These are phyloP conservation scores for Sepiola atlantica DNA, from an alignment of 2,888 invertebrate species.

Conservation along the genomic window DNA sequence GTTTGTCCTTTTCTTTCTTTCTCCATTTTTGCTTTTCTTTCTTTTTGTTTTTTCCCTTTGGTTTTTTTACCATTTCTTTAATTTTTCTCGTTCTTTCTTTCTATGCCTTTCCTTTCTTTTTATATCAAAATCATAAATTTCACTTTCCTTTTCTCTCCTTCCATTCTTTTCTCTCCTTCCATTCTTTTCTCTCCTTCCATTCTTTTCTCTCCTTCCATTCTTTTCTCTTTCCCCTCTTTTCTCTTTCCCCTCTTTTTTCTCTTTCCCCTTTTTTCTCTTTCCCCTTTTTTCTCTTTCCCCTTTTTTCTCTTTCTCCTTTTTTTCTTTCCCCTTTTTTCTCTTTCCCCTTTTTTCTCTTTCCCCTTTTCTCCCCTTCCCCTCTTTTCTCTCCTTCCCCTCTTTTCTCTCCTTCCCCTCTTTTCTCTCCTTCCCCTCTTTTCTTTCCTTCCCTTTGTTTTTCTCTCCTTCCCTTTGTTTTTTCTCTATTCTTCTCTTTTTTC, in stretches of 20 bases:
- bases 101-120: too few relatives aligned
- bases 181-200: neutral
- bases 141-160: neutral
- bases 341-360: neutral
- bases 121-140: too few relatives aligned
- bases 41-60: too few relatives aligned
- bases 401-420: neutral
- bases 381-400: neutral
- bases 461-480: too few relatives aligned
- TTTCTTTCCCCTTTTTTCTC: neutral
- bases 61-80: too few relatives aligned
- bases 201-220: neutral
- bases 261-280: neutral
- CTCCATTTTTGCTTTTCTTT: too few relatives aligned
- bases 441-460: too few relatives aligned
- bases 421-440: neutral
- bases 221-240: neutral
- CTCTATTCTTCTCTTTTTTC: too few relatives aligned
- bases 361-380: neutral
- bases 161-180: neutral
- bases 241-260: neutral
- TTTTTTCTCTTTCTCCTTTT: neutral
- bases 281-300: neutral
- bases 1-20: too few relatives aligned
- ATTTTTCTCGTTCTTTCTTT: too few relatives aligned